phyloP scores from a whole-genome alignment of 2,888 invertebrate species.

The Eilema sororculum region DNA sequence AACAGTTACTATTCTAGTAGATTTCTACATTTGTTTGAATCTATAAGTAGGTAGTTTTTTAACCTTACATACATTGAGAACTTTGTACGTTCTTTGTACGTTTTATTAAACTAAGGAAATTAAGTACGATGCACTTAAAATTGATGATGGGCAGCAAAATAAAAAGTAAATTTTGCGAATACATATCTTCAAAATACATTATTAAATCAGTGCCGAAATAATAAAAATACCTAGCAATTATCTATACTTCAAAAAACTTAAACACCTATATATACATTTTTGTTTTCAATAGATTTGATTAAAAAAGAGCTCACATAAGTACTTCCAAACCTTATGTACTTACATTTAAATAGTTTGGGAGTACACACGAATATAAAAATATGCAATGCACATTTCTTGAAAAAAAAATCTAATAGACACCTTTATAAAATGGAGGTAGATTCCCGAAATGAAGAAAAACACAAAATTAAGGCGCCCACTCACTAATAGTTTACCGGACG shows the following conservation, averaged over 20 bases:
- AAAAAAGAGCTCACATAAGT: too few species aligned
- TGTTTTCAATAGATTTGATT: background rate
- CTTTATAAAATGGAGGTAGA: background rate
- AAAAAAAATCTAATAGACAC: background rate
- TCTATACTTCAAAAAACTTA: background rate
- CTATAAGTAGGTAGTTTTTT: slow-evolving; percentile 10
- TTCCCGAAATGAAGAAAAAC: background rate
- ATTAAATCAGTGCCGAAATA: background rate
- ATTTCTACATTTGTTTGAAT: slow-evolving; percentile 31
- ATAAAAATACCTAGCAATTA: background rate
- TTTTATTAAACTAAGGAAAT: background rate
- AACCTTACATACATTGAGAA: slow-evolving; percentile 19
- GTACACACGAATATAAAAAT: background rate
- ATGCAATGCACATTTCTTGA: background rate
- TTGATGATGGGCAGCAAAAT: too few species aligned
- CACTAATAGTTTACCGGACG: too few species aligned
- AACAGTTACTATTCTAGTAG: slow-evolving; percentile 37
- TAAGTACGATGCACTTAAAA: background rate
- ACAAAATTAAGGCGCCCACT: too few species aligned
- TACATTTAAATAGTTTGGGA: background rate
- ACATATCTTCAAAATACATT: background rate
- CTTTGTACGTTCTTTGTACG: slow-evolving; percentile 20
- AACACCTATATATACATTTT: background rate
- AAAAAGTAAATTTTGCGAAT: too few species aligned
- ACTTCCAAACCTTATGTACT: background rate